A percentile compares a stretch with the other conserved stretches of the same genome.
Evolutionary conservation across 1,140 invertebrate species (phyloP).

Genomic region (Ylistrum balloti): DNA sequence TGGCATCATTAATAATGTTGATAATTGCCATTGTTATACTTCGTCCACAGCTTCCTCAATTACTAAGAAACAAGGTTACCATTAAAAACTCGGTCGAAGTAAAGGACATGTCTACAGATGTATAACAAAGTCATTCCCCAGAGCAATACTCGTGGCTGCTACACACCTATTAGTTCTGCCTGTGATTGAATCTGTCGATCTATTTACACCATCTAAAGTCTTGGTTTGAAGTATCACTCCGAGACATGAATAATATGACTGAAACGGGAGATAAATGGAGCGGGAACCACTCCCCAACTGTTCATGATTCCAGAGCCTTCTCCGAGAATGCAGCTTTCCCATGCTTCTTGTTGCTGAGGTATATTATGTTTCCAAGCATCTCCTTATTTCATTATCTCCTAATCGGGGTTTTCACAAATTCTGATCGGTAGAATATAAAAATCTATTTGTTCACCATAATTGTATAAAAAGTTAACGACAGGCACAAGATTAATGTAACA

Average conservation of each 20-base stretch:
- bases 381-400: constrained; percentile 21
- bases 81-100: too few relatives aligned
- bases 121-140: too few relatives aligned
- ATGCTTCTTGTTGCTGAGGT: not conserved
- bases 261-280: not conserved
- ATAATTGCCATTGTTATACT: too few relatives aligned
- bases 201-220: not conserved
- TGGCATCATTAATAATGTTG: too few relatives aligned
- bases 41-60: too few relatives aligned
- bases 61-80: too few relatives aligned
- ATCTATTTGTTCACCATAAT: constrained; percentile 39
- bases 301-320: not conserved
- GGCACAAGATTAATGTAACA: not conserved
- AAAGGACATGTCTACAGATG: too few relatives aligned
- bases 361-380: not conserved
- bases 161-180: not conserved
- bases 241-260: not conserved
- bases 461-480: constrained; percentile 10
- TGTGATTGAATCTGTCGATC: not conserved
- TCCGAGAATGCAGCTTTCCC: not conserved
- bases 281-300: not conserved
- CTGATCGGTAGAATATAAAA: not conserved
- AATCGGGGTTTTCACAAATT: not conserved
- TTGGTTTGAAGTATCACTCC: not conserved
- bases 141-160: too few relatives aligned